Conservation (phyloP, 2,888 invertebrate genomes). For the Drosophila birchii region DNA sequence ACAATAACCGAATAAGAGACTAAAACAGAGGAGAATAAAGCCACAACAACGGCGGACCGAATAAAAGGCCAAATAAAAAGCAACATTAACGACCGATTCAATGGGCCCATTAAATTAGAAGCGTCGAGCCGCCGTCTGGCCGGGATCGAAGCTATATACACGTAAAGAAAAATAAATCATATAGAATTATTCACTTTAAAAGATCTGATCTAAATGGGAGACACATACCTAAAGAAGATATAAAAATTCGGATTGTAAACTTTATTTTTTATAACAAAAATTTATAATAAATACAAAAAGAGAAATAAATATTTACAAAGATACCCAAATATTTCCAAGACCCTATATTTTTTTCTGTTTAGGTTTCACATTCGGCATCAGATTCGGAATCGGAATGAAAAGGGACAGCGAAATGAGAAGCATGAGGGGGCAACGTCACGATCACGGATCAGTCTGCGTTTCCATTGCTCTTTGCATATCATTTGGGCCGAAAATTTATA, state of each 20-base stretch:
- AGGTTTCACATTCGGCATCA: slow-evolving; percentile 2
- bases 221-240: no score
- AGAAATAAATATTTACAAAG: no score
- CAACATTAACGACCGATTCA: slow-evolving; percentile 83
- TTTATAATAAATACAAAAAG: no score
- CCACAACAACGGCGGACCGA: slow-evolving; percentile 42
- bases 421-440: slow-evolving; percentile 50
- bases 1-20: slow-evolving; percentile 41
- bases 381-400: slow-evolving; percentile 16
- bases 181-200: no score
- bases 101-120: slow-evolving; percentile 80
- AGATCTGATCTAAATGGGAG: no score
- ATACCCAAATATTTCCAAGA: background rate
- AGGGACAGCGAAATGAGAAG: slow-evolving; percentile 9
- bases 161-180: background rate
- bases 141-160: slow-evolving; percentile 35
- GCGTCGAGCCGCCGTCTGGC: slow-evolving; percentile 60
- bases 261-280: no score
- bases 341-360: background rate
- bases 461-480: slow-evolving; percentile 73
- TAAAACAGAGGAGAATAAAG: slow-evolving; percentile 41
- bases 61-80: slow-evolving; percentile 81
- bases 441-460: slow-evolving; percentile 50
- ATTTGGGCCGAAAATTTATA: slow-evolving; percentile 73
- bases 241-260: no score